Base-by-base conservation (phyloP, 2,888 invertebrate species). In the Tanytarsus gracilentus region DNA sequence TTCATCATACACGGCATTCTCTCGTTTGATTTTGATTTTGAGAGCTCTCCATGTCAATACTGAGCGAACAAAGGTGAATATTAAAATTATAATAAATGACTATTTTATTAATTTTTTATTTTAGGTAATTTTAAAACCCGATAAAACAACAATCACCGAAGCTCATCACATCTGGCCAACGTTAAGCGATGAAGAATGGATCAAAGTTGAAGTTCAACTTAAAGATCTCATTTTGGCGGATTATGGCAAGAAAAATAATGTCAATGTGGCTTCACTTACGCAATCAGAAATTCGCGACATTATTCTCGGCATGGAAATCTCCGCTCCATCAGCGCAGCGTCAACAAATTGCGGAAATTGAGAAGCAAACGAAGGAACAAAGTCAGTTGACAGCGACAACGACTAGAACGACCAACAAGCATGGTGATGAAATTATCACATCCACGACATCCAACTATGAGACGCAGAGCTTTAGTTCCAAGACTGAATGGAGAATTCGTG, bases 111-210 rank as follows among this genome's bases (percentile, higher is more conserved):
- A n/a, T n/a, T n/a, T n/a, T n/a, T n/a, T n/a, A n/a, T n/a, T n/a
- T n/a, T n/a, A n/a, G n/a, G n/a, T 99, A 8, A 88, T 99, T 53
- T 77, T 99, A 61, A 99, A 99, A 72, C 99, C 99, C 0, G 99
- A 99, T 73, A 98, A 98, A 75, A 98, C 97, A 0, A 99, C 98
- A 0, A 87, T 99, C 53, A 99, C 99, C 0, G 99, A 99, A 73
- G 89, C 95, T 0, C 99, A 99, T 78, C 99, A 99, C 74, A 99
- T 99, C 74, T 99, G 99, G 99, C 99, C 99, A 0, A 91, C 96
- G 0, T 77, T 99, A 5, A 83, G 88, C 0, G 98, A 99, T 69
- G 98, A 99, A 68, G 98, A 99, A 76, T 99, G 99, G 99, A 96
- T 99, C 71, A 98, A 98, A 75, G 95, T 97, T 48, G 99, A 99